Evolutionary conservation across 2,113 vertebrate species (phyloP).

Genomic region (Microcebus jonahi): DNA sequence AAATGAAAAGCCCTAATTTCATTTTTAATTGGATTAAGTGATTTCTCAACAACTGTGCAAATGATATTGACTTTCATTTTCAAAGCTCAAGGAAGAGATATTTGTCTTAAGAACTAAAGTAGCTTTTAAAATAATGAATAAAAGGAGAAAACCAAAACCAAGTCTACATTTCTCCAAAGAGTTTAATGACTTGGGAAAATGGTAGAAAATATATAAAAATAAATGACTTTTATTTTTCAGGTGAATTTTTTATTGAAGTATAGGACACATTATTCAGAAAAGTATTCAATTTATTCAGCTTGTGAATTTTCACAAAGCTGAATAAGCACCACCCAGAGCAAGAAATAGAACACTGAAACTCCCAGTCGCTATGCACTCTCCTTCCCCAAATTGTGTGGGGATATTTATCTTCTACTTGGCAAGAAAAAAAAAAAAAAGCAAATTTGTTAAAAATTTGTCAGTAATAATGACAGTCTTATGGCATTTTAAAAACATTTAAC

Average conservation of each 20-base stretch:
- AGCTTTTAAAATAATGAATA: not conserved
- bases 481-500: not conserved
- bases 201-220: not conserved
- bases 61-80: conserved; percentile 29
- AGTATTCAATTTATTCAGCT: not conserved
- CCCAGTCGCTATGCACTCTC: not conserved
- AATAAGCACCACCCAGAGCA: not conserved
- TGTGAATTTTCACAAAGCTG: conserved; percentile 11
- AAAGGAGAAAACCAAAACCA: not conserved
- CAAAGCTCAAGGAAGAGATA: not conserved
- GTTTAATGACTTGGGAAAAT: conserved; percentile 4
- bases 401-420: too few relatives aligned
- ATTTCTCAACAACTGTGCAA: not conserved
- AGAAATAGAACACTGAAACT: not conserved
- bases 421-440: too few relatives aligned
- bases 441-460: too few relatives aligned
- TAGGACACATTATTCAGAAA: not conserved
- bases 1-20: conserved; percentile 3
- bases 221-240: not conserved
- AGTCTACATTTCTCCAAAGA: not conserved
- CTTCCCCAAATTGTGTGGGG: too few relatives aligned
- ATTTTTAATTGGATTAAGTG: conserved; percentile 32
- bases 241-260: not conserved
- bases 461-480: too few relatives aligned
- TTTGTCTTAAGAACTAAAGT: not conserved